Conservation (phyloP, 2,113 vertebrate genomes). For the Cacatua alba region DNA sequence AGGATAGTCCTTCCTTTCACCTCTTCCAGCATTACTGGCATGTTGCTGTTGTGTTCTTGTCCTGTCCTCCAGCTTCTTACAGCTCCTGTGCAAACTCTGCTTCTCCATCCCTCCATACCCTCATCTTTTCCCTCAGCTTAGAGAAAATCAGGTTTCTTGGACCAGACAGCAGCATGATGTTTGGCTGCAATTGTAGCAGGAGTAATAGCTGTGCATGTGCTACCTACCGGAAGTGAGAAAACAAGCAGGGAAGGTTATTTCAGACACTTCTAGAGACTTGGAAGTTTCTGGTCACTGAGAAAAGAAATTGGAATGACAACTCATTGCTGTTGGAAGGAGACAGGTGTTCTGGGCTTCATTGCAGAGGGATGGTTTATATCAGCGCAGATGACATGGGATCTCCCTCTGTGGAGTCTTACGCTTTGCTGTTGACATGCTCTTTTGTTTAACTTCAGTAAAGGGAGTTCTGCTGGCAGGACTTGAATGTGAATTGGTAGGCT, state of each 20-base stretch:
- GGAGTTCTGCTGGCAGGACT: not conserved
- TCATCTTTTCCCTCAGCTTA: not conserved
- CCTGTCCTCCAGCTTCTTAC: not conserved
- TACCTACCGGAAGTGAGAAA: not conserved
- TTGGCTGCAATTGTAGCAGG: accelerated
- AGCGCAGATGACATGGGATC: accelerated
- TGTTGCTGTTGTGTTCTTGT: not conserved
- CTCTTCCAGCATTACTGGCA: not conserved
- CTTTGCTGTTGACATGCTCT: not conserved
- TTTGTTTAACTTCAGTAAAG: not conserved
- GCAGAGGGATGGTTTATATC: not conserved
- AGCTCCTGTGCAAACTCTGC: not conserved
- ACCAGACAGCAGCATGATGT: not conserved
- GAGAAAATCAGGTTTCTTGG: accelerated
- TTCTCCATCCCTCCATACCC: not conserved
- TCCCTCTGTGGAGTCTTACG: not conserved
- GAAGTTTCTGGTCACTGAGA: not conserved
- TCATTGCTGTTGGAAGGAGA: not conserved
- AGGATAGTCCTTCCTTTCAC: not conserved
- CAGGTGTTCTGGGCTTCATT: not conserved
- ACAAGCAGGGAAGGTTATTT: not conserved
- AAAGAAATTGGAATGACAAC: not conserved
- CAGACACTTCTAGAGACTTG: not conserved
- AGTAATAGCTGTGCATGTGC: not conserved
- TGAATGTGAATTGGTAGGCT: not conserved